Evolutionary conservation across 2,113 vertebrate species (phyloP), one percentile per base, ranked within the genome.

Genomic region (Channa argus): DNA sequence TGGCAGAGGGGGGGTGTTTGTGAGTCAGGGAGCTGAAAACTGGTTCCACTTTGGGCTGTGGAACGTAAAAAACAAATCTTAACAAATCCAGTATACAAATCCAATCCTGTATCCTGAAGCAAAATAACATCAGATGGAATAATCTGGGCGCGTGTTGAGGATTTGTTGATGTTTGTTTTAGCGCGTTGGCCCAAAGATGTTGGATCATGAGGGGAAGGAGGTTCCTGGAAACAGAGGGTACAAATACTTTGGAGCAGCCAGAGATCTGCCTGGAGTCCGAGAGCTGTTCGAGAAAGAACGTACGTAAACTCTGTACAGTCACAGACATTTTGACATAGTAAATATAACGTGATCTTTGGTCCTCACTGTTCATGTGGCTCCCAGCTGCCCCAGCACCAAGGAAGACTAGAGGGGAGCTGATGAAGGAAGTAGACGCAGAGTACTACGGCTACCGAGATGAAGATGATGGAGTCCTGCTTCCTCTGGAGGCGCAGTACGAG

Each of bases 231-330:
- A 99, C 88, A 93, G 98, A 55, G 98, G 98, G 9, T 99, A 99
- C 82, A 99, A 98, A 73, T 99, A 99, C 73, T 99, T 99, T 5
- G 98, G 98, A 63, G 98, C 98, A 1, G 98, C 98, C 2, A 96
- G 98, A 90, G 98, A 99, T 71, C 86, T 99, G 5, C 98, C 97
- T 0, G 98, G 98, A 41, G 98, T 99, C 41, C 84, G 98, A 66
- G 98, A 99, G 64, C 94, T 99, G 33, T 99, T 99, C 74, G 98
- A 99, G 82, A 97, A 96, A 89, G 98, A 99, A 39, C 98, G 98
- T 99, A 92, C 86, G 98, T 92, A 72, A 2, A 43, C 54, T 52
- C 8, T 62, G 45, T 3, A 52, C 34, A 5, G 9, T 33, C 2
- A 5, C 11, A 53, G 61, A 56, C 39, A 62, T 39, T 56, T 66